Percentiles rank a stretch among this genome's conserved stretches.
Evolutionary conservation across 2,797 vertebrate species (phyloP).

Genomic region (Pelodytes ibericus): DNA sequence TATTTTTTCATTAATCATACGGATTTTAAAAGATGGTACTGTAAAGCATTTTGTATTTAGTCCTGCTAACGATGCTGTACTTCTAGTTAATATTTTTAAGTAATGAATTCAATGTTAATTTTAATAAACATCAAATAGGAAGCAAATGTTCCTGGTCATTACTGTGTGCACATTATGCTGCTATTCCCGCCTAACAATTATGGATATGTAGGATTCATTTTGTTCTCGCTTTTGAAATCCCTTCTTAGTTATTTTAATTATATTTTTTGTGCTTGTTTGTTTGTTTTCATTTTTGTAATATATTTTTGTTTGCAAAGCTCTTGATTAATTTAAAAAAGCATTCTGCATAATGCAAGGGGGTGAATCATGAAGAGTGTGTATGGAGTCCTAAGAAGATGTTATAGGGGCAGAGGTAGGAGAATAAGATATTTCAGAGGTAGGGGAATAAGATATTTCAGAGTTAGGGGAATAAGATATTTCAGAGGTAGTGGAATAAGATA

Average conservation of each 20-base stretch:
- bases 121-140: constrained; percentile 52
- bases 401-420: no score
- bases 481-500: no score
- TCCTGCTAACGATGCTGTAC: constrained; percentile 16
- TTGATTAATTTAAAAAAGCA: no score
- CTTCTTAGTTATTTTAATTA: constrained; percentile 4
- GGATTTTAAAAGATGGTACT: constrained; percentile 40
- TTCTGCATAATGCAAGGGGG: no score
- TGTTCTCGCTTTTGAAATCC: constrained; percentile 21
- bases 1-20: constrained; percentile 46
- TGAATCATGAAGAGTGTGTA: no score
- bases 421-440: no score
- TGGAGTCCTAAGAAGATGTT: no score
- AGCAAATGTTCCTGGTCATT: constrained; percentile 49
- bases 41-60: constrained; percentile 42
- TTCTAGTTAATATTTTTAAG: constrained; percentile 53
- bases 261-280: constrained; percentile 5
- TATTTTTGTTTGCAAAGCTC: neutral
- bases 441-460: no score
- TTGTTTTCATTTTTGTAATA: neutral
- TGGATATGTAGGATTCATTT: constrained; percentile 11
- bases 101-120: constrained; percentile 55
- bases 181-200: constrained; percentile 7
- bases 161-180: constrained; percentile 20
- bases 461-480: no score